A percentile compares a stretch with the other conserved stretches of the same genome.
phyloP scores from a whole-genome alignment of 2,888 invertebrate genomes.

The Palloptera scutellata region DNA sequence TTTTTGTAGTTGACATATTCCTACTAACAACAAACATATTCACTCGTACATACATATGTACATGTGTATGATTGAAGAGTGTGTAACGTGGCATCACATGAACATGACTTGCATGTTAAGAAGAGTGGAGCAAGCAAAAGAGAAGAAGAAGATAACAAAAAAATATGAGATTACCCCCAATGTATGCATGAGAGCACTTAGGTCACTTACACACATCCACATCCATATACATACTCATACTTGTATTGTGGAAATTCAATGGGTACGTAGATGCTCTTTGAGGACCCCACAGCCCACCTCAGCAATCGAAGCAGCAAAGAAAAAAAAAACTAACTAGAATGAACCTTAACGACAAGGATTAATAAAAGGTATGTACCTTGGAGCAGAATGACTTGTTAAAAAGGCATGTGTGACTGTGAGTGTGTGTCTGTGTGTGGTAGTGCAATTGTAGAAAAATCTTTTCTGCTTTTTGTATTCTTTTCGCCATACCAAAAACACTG shows the following conservation, averaged over 20 bases:
- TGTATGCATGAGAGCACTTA: conserved; percentile 29
- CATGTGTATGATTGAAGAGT: too few species aligned
- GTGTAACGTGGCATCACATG: too few species aligned
- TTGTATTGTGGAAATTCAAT: neutral
- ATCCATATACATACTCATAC: neutral
- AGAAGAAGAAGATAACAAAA: too few species aligned
- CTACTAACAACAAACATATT: too few species aligned
- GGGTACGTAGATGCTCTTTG: neutral
- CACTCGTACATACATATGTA: too few species aligned
- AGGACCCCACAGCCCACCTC: neutral
- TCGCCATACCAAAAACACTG: neutral
- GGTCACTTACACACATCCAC: conserved; percentile 27
- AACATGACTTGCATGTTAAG: too few species aligned
- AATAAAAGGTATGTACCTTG: neutral
- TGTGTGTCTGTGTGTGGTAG: too few species aligned
- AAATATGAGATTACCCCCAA: too few species aligned
- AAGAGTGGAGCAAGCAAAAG: too few species aligned
- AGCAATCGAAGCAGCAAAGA: conserved; percentile 14
- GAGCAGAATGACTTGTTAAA: neutral
- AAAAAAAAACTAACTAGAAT: conserved; percentile 12
- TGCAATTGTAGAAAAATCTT: too few species aligned
- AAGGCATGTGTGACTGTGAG: too few species aligned
- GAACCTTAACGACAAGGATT: conserved; percentile 27
- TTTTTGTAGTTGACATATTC: too few species aligned
- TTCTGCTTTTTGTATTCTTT: neutral